Evolutionary conservation across 2,888 invertebrate genomes (phyloP).

Genomic region (Galeruca laticollis): DNA sequence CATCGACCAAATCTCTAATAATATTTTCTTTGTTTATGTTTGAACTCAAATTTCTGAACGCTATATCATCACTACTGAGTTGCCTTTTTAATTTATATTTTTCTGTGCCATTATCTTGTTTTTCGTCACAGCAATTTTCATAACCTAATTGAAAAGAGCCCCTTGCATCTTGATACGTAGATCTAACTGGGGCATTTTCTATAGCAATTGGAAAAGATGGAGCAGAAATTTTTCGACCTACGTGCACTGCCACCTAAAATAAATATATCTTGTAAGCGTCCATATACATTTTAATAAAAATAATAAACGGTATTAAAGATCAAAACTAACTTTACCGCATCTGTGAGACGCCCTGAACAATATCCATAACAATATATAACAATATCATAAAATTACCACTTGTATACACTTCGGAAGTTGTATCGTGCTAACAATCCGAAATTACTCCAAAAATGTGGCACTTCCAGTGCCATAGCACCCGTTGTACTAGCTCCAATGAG

Average conservation of each 20-base stretch:
- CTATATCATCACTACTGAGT: slow-evolving; percentile 72
- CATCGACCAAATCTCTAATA: slow-evolving; percentile 72
- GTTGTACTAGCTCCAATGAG: too few relatives aligned
- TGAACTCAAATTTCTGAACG: slow-evolving; percentile 63
- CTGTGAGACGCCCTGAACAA: too few relatives aligned
- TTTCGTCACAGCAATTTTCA: slow-evolving; percentile 70
- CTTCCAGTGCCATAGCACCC: too few relatives aligned
- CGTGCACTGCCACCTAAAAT: slow-evolving; percentile 65
- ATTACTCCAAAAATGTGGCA: too few relatives aligned
- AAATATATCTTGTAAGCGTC: too few relatives aligned
- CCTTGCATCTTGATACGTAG: slow-evolving; percentile 81
- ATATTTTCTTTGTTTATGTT: slow-evolving; percentile 68
- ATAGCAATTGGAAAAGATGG: slow-evolving; percentile 67
- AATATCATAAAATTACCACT: slow-evolving; percentile 2
- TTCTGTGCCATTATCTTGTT: slow-evolving; percentile 73
- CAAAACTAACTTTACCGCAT: too few relatives aligned
- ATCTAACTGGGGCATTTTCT: slow-evolving; percentile 77
- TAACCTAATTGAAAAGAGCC: slow-evolving; percentile 79
- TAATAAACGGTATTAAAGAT: too few relatives aligned
- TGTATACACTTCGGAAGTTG: too few relatives aligned
- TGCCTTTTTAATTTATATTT: slow-evolving; percentile 71
- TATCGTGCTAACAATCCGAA: too few relatives aligned
- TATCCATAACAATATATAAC: too few relatives aligned
- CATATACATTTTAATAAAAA: too few relatives aligned
- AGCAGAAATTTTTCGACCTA: slow-evolving; percentile 69